Base-by-base conservation (phyloP, 2,113 vertebrate genomes). In the Miniopterus natalensis region DNA sequence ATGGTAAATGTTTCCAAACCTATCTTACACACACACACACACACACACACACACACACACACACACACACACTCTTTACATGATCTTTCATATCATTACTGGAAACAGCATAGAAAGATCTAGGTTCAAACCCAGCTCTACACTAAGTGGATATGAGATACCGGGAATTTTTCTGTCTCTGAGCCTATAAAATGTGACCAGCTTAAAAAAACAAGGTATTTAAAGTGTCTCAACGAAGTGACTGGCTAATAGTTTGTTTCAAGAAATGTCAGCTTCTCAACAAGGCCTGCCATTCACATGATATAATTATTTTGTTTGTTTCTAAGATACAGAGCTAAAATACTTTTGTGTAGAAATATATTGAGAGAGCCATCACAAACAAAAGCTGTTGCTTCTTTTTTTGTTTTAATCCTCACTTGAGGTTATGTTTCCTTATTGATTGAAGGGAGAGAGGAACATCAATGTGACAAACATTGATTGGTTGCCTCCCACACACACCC, bases 271-370 rank as follows among this genome's bases (percentile, higher is more conserved):
- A 84, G 8, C 3, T 93, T 90, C 53, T 79, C 88, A 51, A 87
- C 1, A 90, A 91, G 12, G 12, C 21, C 8, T 93, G 40, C 2
- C 40, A 86, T 78, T 92, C 21, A 55, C 29, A 68, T 65, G 8
- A 90, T 75, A 49, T 40, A 92, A 92, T 78, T 77, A 65, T 87
- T 95, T 70, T 71, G 20, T 74, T 59, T 49, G 8, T 78, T 86
- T 90, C 65, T 59, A 93, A 83, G 25, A 86, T 61, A 78, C 27
- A 84, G 86, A 90, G 6, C 42, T 49, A 71, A 86, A 89, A 68
- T 65, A 81, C 2, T 87, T 77, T 55, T 4, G 79, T n/a, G 21
- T 47, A 88, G 84, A 93, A 95, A 95, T 79, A 96, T 40, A 94
- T 79, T 89, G 18, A 89, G 79, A 92, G 13, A 7, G 18, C 11